Conservation (phyloP, 1,140 invertebrate genomes). For the Cherax destructor region DNA sequence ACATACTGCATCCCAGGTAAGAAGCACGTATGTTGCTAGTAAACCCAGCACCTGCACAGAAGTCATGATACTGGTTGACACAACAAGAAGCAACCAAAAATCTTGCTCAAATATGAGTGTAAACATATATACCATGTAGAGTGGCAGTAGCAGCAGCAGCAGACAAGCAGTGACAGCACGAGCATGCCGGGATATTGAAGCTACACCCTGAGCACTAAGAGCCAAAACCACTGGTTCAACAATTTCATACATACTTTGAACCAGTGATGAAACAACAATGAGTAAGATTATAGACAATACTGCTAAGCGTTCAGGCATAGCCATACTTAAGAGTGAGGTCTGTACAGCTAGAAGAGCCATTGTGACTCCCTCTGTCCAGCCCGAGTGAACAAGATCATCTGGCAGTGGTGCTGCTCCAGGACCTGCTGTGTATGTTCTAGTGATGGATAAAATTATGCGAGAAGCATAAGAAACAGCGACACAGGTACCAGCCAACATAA, state of each 20-base stretch:
- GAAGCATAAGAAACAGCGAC: conserved; percentile 78
- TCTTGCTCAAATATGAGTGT: conserved; percentile 79
- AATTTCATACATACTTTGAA: conserved; percentile 80
- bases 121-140: conserved; percentile 78
- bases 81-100: conserved; percentile 79
- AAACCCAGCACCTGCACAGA: conserved; percentile 80
- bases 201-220: conserved; percentile 76
- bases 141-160: conserved; percentile 77
- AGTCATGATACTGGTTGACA: conserved; percentile 79
- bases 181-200: conserved; percentile 74
- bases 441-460: conserved; percentile 76
- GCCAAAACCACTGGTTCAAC: conserved; percentile 79
- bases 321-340: conserved; percentile 78
- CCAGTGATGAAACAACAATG: conserved; percentile 78
- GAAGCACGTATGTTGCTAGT: conserved; percentile 77
- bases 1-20: conserved; percentile 78
- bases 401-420: conserved; percentile 74
- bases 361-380: conserved; percentile 80
- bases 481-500: conserved; percentile 78
- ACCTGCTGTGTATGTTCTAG: conserved; percentile 77
- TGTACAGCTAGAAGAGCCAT: conserved; percentile 79
- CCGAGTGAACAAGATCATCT: conserved; percentile 76
- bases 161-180: conserved; percentile 77
- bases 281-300: conserved; percentile 79
- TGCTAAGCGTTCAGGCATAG: conserved; percentile 78